phyloP scores from a whole-genome alignment of 2,888 invertebrate species.

The Eupithecia subumbrata region DNA sequence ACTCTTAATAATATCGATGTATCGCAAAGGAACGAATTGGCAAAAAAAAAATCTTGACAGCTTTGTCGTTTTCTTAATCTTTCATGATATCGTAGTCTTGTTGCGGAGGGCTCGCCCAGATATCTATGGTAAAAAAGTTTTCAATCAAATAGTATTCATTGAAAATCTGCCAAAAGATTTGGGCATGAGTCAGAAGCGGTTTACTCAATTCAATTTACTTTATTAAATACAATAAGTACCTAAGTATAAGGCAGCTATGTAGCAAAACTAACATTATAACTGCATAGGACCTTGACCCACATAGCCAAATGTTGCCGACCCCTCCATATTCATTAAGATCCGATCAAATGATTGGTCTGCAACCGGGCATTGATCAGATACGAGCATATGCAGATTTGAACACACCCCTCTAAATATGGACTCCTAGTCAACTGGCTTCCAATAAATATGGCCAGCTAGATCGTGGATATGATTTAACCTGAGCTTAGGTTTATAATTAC shows the following conservation, averaged over 20 bases:
- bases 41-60: background rate
- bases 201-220: background rate
- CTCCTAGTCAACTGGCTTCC: background rate
- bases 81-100: background rate
- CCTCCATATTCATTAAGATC: conserved; percentile 39
- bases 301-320: conserved; percentile 40
- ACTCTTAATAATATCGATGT: background rate
- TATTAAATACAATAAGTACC: background rate
- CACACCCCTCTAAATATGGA: conserved; percentile 42
- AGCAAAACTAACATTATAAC: background rate
- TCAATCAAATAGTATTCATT: background rate
- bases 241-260: background rate
- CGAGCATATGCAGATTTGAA: conserved; percentile 36
- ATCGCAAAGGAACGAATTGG: background rate
- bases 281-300: conserved; percentile 29
- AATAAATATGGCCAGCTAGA: background rate
- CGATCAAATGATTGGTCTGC: conserved; percentile 32
- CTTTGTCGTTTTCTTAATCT: background rate
- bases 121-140: background rate
- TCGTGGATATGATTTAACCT: background rate
- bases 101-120: background rate
- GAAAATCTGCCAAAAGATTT: background rate
- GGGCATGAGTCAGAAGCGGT: background rate
- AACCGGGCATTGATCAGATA: conserved; percentile 35
- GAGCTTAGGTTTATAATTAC: background rate